A percentile compares a stretch with the other conserved stretches of the same genome.
Conservation (phyloP, 2,888 invertebrate genomes). For the Drosophila acutilabella region DNA sequence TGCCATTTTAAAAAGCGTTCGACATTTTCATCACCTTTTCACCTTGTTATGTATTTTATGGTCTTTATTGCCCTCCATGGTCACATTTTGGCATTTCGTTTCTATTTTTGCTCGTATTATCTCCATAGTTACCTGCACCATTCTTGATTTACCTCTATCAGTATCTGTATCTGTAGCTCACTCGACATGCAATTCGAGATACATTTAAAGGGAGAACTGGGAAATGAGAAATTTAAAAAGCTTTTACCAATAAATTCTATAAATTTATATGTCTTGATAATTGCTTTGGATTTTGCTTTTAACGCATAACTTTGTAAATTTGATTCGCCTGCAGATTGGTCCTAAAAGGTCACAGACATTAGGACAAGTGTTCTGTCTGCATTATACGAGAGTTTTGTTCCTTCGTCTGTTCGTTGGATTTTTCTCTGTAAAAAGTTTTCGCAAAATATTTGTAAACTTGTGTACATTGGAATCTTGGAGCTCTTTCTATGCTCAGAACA, state of each 20-base stretch:
- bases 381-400: background rate
- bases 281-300: slow-evolving; percentile 1
- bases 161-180: background rate
- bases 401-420: slow-evolving; percentile 10
- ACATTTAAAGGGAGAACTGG: background rate
- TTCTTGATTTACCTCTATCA: background rate
- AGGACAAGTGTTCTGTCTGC: slow-evolving; percentile 7
- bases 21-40: slow-evolving; percentile 3
- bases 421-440: slow-evolving; percentile 33
- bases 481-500: slow-evolving; percentile 18
- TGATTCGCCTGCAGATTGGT: slow-evolving; percentile 1
- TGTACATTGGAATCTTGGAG: slow-evolving; percentile 55
- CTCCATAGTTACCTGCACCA: slow-evolving; percentile 2
- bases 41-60: slow-evolving; percentile 4
- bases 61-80: slow-evolving; percentile 18
- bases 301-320: slow-evolving; percentile 13
- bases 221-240: background rate
- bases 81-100: slow-evolving; percentile 1
- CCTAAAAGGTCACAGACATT: slow-evolving; percentile 9
- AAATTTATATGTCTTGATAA: slow-evolving; percentile 1
- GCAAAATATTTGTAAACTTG: slow-evolving; percentile 63
- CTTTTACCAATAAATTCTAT: background rate
- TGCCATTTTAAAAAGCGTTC: background rate
- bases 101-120: slow-evolving; percentile 6
- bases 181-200: background rate